A percentile compares a stretch with the other conserved stretches of the same genome.
These are phyloP conservation scores for Cephalopholis sonnerati DNA, from an alignment of 2,113 vertebrate genomes.

Conservation along the genomic window DNA sequence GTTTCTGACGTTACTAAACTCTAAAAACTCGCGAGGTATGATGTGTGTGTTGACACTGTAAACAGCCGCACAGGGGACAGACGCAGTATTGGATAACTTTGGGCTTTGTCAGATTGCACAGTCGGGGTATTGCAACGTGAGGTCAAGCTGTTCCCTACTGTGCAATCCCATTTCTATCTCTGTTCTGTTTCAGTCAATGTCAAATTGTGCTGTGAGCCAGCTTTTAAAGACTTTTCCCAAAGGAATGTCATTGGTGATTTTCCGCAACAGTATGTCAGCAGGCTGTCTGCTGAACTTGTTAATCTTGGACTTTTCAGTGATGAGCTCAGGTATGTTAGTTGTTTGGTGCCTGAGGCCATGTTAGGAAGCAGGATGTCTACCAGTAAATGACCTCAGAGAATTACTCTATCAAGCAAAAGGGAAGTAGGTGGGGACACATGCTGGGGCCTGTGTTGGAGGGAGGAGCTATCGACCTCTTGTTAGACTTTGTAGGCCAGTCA, in stretches of 20 bases:
- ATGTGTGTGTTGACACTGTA: conserved; percentile 60
- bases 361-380: conserved; percentile 41
- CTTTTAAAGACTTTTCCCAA: background rate
- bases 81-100: conserved; percentile 52
- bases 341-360: conserved; percentile 41
- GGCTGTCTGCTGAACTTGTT: conserved; percentile 18
- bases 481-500: conserved; percentile 61
- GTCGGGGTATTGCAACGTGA: conserved; percentile 21
- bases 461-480: conserved; percentile 59
- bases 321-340: conserved; percentile 53
- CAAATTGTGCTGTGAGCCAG: background rate
- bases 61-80: conserved; percentile 38
- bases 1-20: conserved; percentile 40
- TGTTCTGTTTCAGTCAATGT: background rate
- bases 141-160: conserved; percentile 4
- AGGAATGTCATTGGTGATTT: background rate
- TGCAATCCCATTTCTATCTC: conserved; percentile 14
- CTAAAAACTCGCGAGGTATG: conserved; percentile 12
- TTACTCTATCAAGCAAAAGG: conserved; percentile 56
- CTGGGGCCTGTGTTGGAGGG: conserved; percentile 67
- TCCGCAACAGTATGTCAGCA: background rate
- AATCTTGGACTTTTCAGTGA: conserved; percentile 54
- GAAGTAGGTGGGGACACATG: conserved; percentile 72
- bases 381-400: conserved; percentile 70
- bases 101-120: conserved; percentile 62